Conservation (phyloP, 2,888 invertebrate genomes). For the Zaprionus lineosus region DNA sequence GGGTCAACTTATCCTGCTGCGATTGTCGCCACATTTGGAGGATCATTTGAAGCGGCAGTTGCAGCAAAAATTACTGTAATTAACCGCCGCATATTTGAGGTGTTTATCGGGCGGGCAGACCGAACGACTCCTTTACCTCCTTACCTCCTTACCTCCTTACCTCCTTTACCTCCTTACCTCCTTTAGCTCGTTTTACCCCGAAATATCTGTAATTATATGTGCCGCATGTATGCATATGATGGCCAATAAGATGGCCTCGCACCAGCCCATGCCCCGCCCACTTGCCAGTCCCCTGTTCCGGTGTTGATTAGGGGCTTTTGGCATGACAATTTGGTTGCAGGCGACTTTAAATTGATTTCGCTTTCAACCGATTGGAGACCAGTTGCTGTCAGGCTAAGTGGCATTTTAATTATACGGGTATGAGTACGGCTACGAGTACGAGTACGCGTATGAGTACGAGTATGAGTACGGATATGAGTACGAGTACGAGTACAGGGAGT, state of each 20-base stretch:
- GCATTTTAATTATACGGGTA: constrained; percentile 61
- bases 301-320: constrained; percentile 40
- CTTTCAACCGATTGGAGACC: constrained; percentile 25
- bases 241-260: constrained; percentile 41
- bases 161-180: not conserved
- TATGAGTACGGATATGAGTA: not conserved
- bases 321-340: constrained; percentile 60
- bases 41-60: constrained; percentile 32
- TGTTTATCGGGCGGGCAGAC: constrained; percentile 53
- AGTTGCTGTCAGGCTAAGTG: constrained; percentile 41
- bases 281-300: not conserved
- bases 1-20: constrained; percentile 62
- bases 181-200: too few relatives aligned
- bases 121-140: not conserved
- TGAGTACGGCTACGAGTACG: constrained; percentile 17
- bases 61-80: constrained; percentile 56
- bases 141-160: constrained; percentile 4
- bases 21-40: constrained; percentile 58
- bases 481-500: not conserved
- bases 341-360: constrained; percentile 62
- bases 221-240: constrained; percentile 21
- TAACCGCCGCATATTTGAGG: constrained; percentile 50
- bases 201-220: constrained; percentile 43
- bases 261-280: constrained; percentile 39
- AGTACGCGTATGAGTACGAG: not conserved